Base-by-base conservation (phyloP, 2,113 vertebrate species). In the Oncorhynchus tshawytscha region DNA sequence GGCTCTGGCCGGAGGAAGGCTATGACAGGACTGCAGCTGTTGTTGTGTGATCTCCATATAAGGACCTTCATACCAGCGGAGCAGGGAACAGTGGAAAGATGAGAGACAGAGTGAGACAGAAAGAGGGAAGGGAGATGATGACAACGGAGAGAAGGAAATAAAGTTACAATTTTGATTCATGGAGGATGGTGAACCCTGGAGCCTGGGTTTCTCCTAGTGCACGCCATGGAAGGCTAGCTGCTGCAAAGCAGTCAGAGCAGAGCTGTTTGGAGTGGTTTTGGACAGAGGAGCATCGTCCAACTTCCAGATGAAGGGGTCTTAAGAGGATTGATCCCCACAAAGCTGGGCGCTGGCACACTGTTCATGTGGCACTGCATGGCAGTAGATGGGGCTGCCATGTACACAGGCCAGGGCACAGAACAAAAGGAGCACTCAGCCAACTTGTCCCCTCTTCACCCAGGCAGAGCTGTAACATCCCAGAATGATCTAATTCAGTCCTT, bases 21-120 rank as follows among this genome's bases (percentile, higher is more conserved):
- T 71, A 66, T 66, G 85, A 73, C 71, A 82, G 78, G 86, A 54
- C 65, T 82, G 87, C 91, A 92, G 93, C 92, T 93, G 92, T 88
- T 92, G 89, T 90, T 90, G 81, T 87, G 83, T 87, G 74, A 74
- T 74, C 66, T 66, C 88, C 9, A 45, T 45, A 45, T 45, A 45
- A 45, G 39, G 39, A 45, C 90, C 76, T 76, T 73, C 71, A 83
- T 24, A 88, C 62, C 78, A 81, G 78, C 70, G 67, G 78, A 73
- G 71, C 74, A 74, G 72, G 79, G 78, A 82, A 87, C 48, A 71
- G 78, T 73, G 84, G 71, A 34, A 70, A 5, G 2, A 6, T 45
- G 39, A 45, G 39, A 45, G 39, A 45, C 39, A 45, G 39, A 45
- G 39, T 11, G 76, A 70, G 70, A 59, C 70, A 54, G 24, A 67